These are phyloP conservation scores for Muricea muricata DNA, from an alignment of 92 coral and sea anemone genomes.

Conservation along the genomic window DNA sequence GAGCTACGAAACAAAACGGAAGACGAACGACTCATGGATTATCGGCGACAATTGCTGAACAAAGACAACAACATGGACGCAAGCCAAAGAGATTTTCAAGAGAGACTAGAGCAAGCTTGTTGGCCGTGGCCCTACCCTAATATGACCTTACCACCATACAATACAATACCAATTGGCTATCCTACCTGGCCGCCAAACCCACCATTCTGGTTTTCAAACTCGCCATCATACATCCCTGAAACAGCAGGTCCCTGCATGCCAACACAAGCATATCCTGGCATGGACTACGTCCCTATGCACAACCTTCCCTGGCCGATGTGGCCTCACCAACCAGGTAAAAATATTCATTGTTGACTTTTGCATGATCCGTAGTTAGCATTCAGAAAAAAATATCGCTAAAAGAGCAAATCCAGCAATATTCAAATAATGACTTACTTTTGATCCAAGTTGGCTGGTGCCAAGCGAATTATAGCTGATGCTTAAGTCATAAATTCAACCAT, in stretches of 20 bases:
- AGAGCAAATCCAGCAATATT: too few relatives aligned
- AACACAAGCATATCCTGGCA: not conserved
- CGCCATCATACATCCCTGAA: not conserved
- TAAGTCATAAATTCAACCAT: too few relatives aligned
- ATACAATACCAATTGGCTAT: conserved; percentile 28
- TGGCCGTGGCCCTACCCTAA: conserved; percentile 37
- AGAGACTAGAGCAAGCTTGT: conserved; percentile 12
- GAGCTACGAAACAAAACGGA: conserved; percentile 28
- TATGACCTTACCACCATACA: conserved; percentile 6
- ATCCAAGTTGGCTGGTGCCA: too few relatives aligned
- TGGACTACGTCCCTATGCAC: too few relatives aligned
- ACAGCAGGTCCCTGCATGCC: not conserved
- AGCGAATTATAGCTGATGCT: too few relatives aligned
- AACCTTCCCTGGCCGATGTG: conserved; percentile 15
- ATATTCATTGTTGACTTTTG: too few relatives aligned
- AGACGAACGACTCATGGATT: conserved; percentile 34
- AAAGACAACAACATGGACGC: conserved; percentile 2
- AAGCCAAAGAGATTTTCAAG: conserved; percentile 19
- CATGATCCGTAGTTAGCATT: too few relatives aligned
- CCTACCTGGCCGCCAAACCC: conserved; percentile 19
- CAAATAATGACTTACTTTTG: too few relatives aligned
- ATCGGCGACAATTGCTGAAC: conserved; percentile 33
- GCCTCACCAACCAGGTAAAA: conserved; percentile 27
- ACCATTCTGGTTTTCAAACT: conserved; percentile 16
- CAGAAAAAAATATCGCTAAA: too few relatives aligned